Conservation (phyloP, 2,113 vertebrate genomes). For the Pungitius pungitius region DNA sequence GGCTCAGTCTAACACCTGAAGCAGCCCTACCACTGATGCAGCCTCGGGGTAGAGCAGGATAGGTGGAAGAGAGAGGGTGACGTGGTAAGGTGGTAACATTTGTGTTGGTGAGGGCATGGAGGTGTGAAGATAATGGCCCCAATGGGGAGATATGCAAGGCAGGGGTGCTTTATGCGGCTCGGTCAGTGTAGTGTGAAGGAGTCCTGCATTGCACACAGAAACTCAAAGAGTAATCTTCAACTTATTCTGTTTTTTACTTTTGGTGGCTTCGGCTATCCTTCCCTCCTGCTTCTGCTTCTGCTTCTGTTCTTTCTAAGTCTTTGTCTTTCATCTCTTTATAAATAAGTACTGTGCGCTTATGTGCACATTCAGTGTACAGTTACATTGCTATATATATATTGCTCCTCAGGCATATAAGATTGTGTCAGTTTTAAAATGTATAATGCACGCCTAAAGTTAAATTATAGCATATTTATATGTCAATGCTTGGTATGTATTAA, state of each 20-base stretch:
- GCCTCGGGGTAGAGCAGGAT: slow-evolving; percentile 41
- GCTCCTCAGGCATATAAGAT: neutral
- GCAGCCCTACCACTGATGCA: slow-evolving; percentile 23
- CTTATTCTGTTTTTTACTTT: slow-evolving; percentile 44
- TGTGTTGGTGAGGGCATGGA: slow-evolving; percentile 64
- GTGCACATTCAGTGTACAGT: neutral
- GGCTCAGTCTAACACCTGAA: slow-evolving; percentile 62
- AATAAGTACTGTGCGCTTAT: neutral
- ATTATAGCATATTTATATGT: neutral
- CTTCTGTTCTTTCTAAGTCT: neutral
- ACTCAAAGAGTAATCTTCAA: slow-evolving; percentile 57
- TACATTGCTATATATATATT: neutral
- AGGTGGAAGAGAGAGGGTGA: slow-evolving; percentile 50
- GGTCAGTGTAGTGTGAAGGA: slow-evolving; percentile 75
- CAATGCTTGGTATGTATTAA: neutral
- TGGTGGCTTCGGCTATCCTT: slow-evolving; percentile 14
- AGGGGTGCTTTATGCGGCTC: slow-evolving; percentile 64
- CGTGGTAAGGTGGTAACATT: slow-evolving; percentile 49
- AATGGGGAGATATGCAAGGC: slow-evolving; percentile 72
- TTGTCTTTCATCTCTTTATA: neutral
- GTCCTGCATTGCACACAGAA: slow-evolving; percentile 60
- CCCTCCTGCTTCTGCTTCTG: neutral
- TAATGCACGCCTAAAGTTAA: neutral
- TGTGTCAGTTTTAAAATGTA: neutral
- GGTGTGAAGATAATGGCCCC: slow-evolving; percentile 81